phyloP scores from a whole-genome alignment of 2,113 vertebrate genomes.

The Gambusia holbrooki region DNA sequence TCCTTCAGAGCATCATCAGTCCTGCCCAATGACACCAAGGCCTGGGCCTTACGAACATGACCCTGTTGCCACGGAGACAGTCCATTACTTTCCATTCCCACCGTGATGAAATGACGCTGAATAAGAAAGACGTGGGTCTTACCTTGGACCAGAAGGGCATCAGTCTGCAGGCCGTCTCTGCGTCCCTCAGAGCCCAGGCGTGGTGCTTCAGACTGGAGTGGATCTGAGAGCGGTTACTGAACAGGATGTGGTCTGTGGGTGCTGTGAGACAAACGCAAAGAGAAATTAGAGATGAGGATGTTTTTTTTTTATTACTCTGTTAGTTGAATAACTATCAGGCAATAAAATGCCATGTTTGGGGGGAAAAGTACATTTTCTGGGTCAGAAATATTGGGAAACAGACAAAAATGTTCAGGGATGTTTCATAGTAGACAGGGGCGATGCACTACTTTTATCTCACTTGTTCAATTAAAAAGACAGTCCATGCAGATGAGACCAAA shows the following conservation, averaged over 20 bases:
- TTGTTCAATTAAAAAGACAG: background rate
- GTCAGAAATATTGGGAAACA: no score
- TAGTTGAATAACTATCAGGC: no score
- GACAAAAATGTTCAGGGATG: no score
- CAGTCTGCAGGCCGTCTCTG: conserved; percentile 87
- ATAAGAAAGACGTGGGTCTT: conserved; percentile 15
- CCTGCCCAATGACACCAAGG: conserved; percentile 85
- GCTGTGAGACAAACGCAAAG: conserved; percentile 71
- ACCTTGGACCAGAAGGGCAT: conserved; percentile 91
- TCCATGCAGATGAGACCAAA: no score
- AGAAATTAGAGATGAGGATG: background rate
- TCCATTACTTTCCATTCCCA: background rate
- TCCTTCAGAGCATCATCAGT: conserved; percentile 89
- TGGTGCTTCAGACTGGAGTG: conserved; percentile 87
- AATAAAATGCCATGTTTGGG: no score
- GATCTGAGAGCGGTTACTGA: conserved; percentile 92
- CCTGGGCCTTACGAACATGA: conserved; percentile 89
- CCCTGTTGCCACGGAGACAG: conserved; percentile 74
- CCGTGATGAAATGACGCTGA: background rate
- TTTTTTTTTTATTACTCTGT: no score
- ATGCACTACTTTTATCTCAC: background rate
- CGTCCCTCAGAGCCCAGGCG: conserved; percentile 85
- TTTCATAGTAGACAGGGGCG: no score
- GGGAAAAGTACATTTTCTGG: no score
- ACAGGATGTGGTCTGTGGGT: conserved; percentile 89